phyloP scores from a whole-genome alignment of 2,113 vertebrate genomes.

The Scortum barcoo region DNA sequence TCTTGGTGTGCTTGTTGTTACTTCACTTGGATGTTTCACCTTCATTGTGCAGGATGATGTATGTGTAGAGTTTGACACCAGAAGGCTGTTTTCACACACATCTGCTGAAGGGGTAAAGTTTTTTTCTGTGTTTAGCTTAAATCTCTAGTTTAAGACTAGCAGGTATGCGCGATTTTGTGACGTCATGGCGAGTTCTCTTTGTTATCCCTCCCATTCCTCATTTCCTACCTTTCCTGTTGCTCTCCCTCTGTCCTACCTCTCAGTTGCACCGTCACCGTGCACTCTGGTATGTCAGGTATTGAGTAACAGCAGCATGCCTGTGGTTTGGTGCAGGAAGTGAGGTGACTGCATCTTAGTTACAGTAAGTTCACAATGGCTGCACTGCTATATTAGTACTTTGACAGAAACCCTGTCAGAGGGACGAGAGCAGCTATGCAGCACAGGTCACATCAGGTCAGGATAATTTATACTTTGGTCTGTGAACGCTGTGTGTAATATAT shows the following conservation, averaged over 20 bases:
- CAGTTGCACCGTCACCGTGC: constrained; percentile 28
- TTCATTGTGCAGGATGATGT: neutral
- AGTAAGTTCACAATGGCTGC: constrained; percentile 59
- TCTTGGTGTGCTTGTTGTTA: neutral
- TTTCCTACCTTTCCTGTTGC: constrained; percentile 11
- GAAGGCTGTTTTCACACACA: neutral
- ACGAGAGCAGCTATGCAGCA: constrained; percentile 16
- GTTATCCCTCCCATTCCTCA: constrained; percentile 5
- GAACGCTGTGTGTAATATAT: neutral
- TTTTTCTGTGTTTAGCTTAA: neutral
- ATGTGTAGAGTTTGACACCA: neutral
- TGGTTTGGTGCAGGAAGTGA: constrained; percentile 44
- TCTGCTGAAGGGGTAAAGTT: neutral
- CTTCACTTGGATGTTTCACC: neutral
- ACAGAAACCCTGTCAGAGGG: constrained; percentile 30
- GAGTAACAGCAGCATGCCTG: constrained; percentile 62
- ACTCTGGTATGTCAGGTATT: constrained; percentile 70
- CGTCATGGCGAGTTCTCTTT: neutral
- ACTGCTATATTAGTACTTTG: constrained; percentile 13
- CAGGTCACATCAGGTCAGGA: constrained; percentile 37
- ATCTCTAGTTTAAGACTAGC: neutral
- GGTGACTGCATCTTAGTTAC: constrained; percentile 39
- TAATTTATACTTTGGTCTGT: neutral
- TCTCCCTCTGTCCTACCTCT: constrained; percentile 24
- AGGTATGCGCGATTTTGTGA: neutral